Conservation (phyloP, 2,888 invertebrate genomes). For the Polydrusus cervinus region DNA sequence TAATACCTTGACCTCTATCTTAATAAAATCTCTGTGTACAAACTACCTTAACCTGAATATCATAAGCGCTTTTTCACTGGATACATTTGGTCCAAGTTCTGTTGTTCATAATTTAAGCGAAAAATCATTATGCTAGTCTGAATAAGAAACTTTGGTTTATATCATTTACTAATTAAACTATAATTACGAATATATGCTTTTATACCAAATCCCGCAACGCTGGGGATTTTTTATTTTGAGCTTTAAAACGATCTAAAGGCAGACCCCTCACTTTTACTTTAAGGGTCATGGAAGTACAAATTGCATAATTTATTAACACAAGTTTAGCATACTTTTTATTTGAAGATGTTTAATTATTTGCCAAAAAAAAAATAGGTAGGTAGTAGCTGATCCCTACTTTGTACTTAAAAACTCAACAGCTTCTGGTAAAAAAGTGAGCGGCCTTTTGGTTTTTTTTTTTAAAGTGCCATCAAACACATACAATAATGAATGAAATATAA, state of each 20-base stretch:
- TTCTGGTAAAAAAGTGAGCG: neutral
- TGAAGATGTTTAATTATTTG: no score
- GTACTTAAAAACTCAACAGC: neutral
- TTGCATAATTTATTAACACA: no score
- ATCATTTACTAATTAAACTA: slow-evolving; percentile 12
- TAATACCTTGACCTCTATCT: no score
- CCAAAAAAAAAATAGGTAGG: no score
- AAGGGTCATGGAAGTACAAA: no score
- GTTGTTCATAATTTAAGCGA: neutral
- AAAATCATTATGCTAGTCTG: slow-evolving; percentile 1
- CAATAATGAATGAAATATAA: neutral
- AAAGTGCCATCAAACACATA: neutral
- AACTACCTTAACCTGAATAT: neutral
- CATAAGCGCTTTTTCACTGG: neutral
- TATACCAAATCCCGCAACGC: neutral
- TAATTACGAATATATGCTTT: slow-evolving; percentile 2
- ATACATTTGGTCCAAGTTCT: neutral
- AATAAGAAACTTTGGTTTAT: slow-evolving; percentile 19
- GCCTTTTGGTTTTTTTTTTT: neutral
- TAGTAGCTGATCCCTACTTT: no score
- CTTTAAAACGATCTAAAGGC: slow-evolving; percentile 8
- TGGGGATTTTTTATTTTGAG: slow-evolving; percentile 3
- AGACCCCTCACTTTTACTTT: neutral
- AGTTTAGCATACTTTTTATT: no score
- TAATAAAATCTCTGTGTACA: no score